Base-by-base conservation (phyloP, 2,888 invertebrate genomes). In the Apotomis betuletana region DNA sequence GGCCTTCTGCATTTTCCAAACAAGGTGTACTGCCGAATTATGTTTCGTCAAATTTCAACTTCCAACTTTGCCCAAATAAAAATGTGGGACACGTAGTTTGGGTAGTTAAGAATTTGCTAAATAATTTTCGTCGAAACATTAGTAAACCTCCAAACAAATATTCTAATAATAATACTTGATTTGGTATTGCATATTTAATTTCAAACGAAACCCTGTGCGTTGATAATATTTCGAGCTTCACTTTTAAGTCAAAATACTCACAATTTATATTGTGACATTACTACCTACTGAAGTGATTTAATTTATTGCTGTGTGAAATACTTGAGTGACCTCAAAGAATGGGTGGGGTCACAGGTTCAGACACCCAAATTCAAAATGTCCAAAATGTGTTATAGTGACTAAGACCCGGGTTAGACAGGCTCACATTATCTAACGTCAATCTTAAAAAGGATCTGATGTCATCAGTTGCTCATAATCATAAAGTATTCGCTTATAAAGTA, bases 301-400 rank as follows among this genome's bases (percentile, higher is more conserved):
- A 71, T 71, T 57, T 62, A 62, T 67, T 52, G 9, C 4, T 51
- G 71, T 71, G 71, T 67, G 71, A 71, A 67, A 67, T 70, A 70
- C 52, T 51, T 36, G 27, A 55, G 10, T 15, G 67, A 51, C 61
- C 44, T 67, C 55, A 27, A 49, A 41, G 41, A 10, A 1, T 61
- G 49, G 70, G 49, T 58, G 61, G 46, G 61, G 61, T 57, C 51
- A 44, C 36, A 10, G 5, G 38, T 51, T 61, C 27, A 27, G 44
- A 44, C 15, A 15, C 15, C 15, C 9, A 3, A 46, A 9, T 46
- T 41, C 4, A 41, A 41, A 49, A 49, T 6, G 49, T 49, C 5
- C 12, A 12, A 49, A 49, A 9, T 49, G 9, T 49, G 46, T 61
- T 61, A 49, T 61, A 46, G 46, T 61, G 60, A 49, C 5, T 27